Conservation (phyloP, 53 echinoderm and acorn worm species). For the Holothuria scabra region DNA sequence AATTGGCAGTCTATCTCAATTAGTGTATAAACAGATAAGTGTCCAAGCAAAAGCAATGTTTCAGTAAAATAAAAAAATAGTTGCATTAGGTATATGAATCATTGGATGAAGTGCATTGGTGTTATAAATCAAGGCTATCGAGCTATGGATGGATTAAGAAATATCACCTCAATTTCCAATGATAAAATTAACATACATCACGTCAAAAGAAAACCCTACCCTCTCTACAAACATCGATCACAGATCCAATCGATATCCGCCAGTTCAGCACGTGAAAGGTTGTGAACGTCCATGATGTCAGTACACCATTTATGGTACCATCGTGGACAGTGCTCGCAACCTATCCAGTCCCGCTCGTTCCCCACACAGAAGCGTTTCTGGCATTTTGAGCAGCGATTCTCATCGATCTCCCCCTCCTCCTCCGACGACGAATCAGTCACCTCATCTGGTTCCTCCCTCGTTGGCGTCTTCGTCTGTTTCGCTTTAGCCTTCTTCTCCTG, state of each 20-base stretch:
- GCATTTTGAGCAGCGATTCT: not conserved
- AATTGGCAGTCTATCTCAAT: no score
- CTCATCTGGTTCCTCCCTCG: slow-evolving; percentile 5
- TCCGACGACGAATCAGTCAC: not conserved
- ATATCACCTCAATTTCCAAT: not conserved
- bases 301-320: not conserved
- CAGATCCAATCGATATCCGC: slow-evolving; percentile 2
- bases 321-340: not conserved
- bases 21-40: no score
- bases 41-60: no score
- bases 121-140: slow-evolving; percentile 1
- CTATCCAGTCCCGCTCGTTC: not conserved
- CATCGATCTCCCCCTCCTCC: not conserved
- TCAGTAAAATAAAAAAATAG: no score
- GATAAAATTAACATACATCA: not conserved
- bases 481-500: not conserved
- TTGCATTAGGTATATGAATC: not conserved
- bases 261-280: slow-evolving; percentile 9
- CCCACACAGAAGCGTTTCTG: not conserved
- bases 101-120: slow-evolving; percentile 6
- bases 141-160: not conserved
- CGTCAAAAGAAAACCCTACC: slow-evolving; percentile 9
- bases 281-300: not conserved
- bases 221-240: slow-evolving; percentile 6
- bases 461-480: not conserved